These are phyloP conservation scores for Styela clava DNA, from an alignment of 23 tunicate genomes.

Conservation along the genomic window DNA sequence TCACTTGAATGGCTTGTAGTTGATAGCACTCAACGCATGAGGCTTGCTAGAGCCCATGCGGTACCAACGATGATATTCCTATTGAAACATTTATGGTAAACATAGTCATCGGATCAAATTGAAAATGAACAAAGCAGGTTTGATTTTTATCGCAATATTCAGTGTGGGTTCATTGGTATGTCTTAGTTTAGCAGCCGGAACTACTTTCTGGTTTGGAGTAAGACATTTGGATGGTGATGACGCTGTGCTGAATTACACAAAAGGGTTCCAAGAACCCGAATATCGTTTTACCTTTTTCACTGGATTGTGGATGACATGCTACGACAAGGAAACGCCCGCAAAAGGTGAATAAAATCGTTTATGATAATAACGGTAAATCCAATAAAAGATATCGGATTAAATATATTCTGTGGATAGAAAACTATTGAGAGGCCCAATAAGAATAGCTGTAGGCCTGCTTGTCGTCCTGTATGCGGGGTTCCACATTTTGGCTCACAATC, in stretches of 20 bases:
- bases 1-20: not conserved
- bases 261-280: not conserved
- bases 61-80: no score
- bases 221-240: not conserved
- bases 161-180: not conserved
- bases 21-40: no score
- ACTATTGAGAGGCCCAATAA: no score
- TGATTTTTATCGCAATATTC: not conserved
- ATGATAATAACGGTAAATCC: no score
- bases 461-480: no score
- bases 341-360: slow-evolving; percentile 24
- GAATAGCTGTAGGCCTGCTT: no score
- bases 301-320: slow-evolving; percentile 66
- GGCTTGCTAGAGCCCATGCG: no score
- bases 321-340: slow-evolving; percentile 41
- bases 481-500: no score
- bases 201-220: not conserved
- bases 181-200: not conserved
- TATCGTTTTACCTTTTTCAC: slow-evolving; percentile 37
- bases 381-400: no score
- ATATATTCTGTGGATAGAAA: no score
- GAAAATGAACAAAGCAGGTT: not conserved
- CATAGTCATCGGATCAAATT: no score
- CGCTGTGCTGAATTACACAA: not conserved
- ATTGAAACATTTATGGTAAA: no score